Conservation (phyloP, 1,140 invertebrate genomes). For the Apis dorsata region DNA sequence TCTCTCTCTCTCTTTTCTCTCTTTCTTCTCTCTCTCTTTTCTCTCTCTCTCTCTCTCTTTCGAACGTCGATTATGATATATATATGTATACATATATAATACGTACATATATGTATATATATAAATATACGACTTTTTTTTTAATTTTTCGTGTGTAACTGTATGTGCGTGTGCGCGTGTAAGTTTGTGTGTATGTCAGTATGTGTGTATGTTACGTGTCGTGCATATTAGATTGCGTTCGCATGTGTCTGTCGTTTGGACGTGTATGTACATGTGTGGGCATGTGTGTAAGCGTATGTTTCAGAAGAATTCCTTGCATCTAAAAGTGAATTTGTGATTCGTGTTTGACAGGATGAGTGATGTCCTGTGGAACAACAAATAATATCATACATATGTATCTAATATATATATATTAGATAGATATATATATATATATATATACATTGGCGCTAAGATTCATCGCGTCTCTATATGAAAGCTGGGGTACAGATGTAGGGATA, state of each 20-base stretch:
- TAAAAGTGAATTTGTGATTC: background rate
- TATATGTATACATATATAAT: slow-evolving; percentile 2
- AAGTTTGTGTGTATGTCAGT: background rate
- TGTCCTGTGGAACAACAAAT: background rate
- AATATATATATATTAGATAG: background rate
- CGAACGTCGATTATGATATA: slow-evolving; percentile 69
- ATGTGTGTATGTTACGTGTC: background rate
- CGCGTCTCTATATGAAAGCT: background rate
- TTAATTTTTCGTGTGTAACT: slow-evolving; percentile 3
- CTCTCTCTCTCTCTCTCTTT: slow-evolving; percentile 47
- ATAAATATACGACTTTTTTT: slow-evolving; percentile 47
- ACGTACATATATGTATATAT: background rate
- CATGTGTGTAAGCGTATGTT: background rate
- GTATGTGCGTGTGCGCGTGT: background rate
- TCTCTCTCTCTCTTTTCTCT: slow-evolving; percentile 51
- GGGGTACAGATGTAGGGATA: too few relatives aligned
- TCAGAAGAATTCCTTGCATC: background rate
- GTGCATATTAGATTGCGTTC: too few relatives aligned
- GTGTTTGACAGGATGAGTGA: background rate
- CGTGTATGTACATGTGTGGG: background rate
- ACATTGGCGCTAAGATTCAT: background rate
- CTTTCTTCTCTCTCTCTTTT: slow-evolving; percentile 43
- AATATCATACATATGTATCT: background rate
- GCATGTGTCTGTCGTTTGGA: too few relatives aligned
- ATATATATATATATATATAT: too few relatives aligned